Evolutionary conservation across 92 coral and sea anemone species (phyloP).

Genomic region (Epizoanthus scotinus): DNA sequence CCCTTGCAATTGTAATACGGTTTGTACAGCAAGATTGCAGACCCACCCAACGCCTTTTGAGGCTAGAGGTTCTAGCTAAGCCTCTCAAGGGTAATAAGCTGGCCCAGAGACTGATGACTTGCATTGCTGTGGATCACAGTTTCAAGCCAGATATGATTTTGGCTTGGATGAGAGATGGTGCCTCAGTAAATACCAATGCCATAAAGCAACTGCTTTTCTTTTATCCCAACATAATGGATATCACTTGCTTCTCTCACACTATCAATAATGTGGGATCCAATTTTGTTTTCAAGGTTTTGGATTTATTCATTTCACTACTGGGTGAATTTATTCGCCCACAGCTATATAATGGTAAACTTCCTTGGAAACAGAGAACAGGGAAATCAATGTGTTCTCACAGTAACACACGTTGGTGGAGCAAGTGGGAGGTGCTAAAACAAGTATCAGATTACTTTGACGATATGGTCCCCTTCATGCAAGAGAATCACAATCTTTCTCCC

Average conservation of each 20-base stretch:
- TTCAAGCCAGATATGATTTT: conserved; percentile 51
- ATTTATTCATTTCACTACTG: conserved; percentile 49
- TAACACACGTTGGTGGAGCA: conserved; percentile 51
- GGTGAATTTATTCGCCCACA: conserved; percentile 52
- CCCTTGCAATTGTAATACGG: conserved; percentile 47
- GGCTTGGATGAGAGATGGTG: conserved; percentile 51
- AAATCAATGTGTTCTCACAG: conserved; percentile 50
- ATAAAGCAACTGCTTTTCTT: conserved; percentile 49
- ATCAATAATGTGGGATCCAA: conserved; percentile 54
- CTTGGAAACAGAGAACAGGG: conserved; percentile 56
- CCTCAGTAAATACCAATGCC: conserved; percentile 48
- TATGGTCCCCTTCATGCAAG: conserved; percentile 60
- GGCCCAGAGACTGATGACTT: conserved; percentile 57
- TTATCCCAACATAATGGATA: conserved; percentile 43
- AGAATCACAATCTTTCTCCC: conserved; percentile 34
- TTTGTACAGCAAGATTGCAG: conserved; percentile 38
- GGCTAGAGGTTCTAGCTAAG: conserved; percentile 55
- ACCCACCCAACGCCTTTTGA: conserved; percentile 50
- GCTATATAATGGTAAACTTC: conserved; percentile 50
- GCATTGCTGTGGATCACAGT: conserved; percentile 44
- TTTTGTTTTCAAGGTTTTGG: conserved; percentile 52
- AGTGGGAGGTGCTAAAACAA: conserved; percentile 51
- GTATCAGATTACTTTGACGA: conserved; percentile 63
- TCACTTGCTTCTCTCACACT: conserved; percentile 39
- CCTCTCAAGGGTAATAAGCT: conserved; percentile 48